Evolutionary conservation across 30 jellyfish, hydroid and myxozoan species (phyloP).

Genomic region (Aurelia sp.): DNA sequence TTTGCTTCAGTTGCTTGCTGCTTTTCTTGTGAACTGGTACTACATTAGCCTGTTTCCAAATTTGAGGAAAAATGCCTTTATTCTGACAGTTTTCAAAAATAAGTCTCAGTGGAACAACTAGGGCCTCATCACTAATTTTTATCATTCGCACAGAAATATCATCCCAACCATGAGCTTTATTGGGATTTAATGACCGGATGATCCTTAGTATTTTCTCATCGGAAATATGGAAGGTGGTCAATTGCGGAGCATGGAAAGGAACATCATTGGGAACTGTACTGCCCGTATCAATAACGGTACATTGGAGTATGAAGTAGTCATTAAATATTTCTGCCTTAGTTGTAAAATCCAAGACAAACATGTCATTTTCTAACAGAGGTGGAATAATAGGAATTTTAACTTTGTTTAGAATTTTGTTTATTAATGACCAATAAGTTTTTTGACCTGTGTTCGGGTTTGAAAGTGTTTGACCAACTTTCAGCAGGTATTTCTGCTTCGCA

Average conservation of each 20-base stretch:
- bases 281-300: constrained; percentile 58
- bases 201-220: too few relatives aligned
- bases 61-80: constrained; percentile 8
- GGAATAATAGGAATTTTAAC: constrained; percentile 64
- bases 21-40: constrained; percentile 47
- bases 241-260: background rate
- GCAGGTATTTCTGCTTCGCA: background rate
- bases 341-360: constrained; percentile 44
- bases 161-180: constrained; percentile 60
- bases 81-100: constrained; percentile 6
- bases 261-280: constrained; percentile 48
- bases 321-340: constrained; percentile 59
- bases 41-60: constrained; percentile 52
- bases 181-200: background rate
- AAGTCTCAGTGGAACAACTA: constrained; percentile 3
- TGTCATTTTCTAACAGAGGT: constrained; percentile 53
- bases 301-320: constrained; percentile 54
- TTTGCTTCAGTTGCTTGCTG: too few relatives aligned
- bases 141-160: constrained; percentile 43
- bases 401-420: constrained; percentile 41
- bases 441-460: constrained; percentile 34
- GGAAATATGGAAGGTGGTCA: too few relatives aligned
- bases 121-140: constrained; percentile 30
- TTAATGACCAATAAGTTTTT: constrained; percentile 54
- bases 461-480: constrained; percentile 30